These are phyloP conservation scores for Battus philenor DNA, from an alignment of 1,140 invertebrate species.

Conservation along the genomic window DNA sequence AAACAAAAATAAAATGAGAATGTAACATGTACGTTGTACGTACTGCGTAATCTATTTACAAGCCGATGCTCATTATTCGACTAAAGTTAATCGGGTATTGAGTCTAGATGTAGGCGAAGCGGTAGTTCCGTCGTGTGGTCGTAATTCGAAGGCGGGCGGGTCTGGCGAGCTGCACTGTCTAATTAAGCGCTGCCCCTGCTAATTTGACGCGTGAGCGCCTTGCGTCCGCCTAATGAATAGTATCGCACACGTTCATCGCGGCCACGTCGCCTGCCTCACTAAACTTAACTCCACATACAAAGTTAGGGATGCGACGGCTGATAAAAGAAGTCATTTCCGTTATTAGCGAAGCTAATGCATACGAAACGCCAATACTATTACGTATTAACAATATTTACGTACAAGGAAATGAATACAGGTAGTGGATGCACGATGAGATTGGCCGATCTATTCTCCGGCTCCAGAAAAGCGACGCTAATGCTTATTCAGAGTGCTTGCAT, in stretches of 20 bases:
- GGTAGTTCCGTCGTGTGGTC: conserved; percentile 3
- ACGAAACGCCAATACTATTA: conserved; percentile 22
- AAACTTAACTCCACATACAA: conserved; percentile 29
- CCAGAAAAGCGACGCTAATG: conserved; percentile 56
- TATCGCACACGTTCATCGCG: conserved; percentile 71
- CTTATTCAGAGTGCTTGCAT: conserved; percentile 56
- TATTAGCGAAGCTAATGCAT: conserved; percentile 30
- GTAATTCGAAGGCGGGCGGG: conserved; percentile 21
- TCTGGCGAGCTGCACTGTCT: conserved; percentile 40
- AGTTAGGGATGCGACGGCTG: conserved; percentile 16
- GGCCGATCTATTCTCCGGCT: conserved; percentile 35
- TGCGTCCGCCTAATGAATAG: conserved; percentile 65
- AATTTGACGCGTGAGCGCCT: conserved; percentile 65
- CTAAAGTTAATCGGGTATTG: conserved; percentile 2
- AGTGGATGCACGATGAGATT: conserved; percentile 28
- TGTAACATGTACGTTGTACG: too few species aligned
- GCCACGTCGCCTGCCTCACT: conserved; percentile 37
- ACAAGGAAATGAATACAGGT: conserved; percentile 29
- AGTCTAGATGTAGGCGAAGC: conserved; percentile 1
- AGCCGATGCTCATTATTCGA: background rate
- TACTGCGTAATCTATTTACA: conserved; percentile 1
- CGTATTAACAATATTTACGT: conserved; percentile 9
- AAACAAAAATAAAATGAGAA: too few species aligned
- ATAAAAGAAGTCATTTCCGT: conserved; percentile 32
- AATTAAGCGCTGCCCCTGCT: conserved; percentile 61